These are phyloP conservation scores for Polypedilum pembai DNA, from an alignment of 1,140 invertebrate genomes.

Conservation along the genomic window DNA sequence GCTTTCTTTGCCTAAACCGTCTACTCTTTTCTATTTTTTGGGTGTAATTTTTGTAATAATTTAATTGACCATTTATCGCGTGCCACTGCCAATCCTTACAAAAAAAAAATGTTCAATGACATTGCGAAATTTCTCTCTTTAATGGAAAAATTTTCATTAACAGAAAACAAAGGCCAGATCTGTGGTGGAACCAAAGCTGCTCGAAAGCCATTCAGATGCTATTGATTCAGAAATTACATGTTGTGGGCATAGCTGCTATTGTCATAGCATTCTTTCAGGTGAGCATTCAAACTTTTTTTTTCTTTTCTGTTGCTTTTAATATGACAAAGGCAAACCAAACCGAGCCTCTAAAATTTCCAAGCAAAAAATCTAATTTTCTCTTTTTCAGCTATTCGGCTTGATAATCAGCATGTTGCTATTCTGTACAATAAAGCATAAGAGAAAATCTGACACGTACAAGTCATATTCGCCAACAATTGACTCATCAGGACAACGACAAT, in stretches of 20 bases:
- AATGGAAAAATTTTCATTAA: no score
- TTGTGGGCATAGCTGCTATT: constrained; percentile 61
- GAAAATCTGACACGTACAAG: constrained; percentile 59
- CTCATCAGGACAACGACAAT: constrained; percentile 37
- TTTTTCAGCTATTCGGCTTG: constrained; percentile 60
- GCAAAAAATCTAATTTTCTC: constrained; percentile 29
- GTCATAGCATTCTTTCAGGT: constrained; percentile 62
- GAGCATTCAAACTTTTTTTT: constrained; percentile 30
- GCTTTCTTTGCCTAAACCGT: no score
- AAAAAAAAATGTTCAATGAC: background rate
- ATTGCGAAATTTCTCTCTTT: constrained; percentile 26
- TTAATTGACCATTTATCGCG: no score
- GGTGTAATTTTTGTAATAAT: background rate
- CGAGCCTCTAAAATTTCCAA: background rate
- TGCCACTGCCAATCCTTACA: no score
- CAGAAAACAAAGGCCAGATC: constrained; percentile 48
- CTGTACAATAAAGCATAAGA: constrained; percentile 64
- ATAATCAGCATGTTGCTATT: constrained; percentile 69
- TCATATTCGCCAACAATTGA: constrained; percentile 55
- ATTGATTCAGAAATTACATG: constrained; percentile 59
- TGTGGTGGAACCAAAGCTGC: constrained; percentile 63
- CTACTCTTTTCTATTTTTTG: no score
- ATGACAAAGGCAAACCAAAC: background rate
- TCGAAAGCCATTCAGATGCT: constrained; percentile 58
- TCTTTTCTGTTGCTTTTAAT: constrained; percentile 30